phyloP scores from a whole-genome alignment of 2,888 invertebrate species.

The Drosophila sordidapex region DNA sequence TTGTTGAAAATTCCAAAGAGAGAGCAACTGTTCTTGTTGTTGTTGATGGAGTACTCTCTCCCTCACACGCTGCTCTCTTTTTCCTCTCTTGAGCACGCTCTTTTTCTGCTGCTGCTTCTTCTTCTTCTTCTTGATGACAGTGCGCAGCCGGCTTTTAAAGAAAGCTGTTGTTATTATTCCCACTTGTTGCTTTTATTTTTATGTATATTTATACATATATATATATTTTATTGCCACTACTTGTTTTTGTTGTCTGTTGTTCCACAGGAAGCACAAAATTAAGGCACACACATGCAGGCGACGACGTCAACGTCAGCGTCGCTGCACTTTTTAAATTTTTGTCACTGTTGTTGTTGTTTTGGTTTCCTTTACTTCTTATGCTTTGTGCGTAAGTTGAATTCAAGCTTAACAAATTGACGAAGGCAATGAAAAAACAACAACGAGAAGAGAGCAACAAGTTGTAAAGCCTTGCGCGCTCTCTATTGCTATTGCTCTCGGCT shows the following conservation, averaged over 20 bases:
- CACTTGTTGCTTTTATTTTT: slow-evolving; percentile 51
- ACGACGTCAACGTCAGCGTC: slow-evolving; percentile 41
- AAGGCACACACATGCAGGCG: slow-evolving; percentile 70
- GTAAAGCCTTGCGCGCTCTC: slow-evolving; percentile 27
- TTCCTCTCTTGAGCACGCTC: slow-evolving; percentile 13
- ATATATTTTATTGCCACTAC: slow-evolving; percentile 31
- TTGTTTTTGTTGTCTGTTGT: slow-evolving; percentile 48
- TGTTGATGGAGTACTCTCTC: slow-evolving; percentile 1
- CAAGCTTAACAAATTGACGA: slow-evolving; percentile 43
- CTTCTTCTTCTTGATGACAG: slow-evolving; percentile 15
- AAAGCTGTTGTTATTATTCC: slow-evolving; percentile 42
- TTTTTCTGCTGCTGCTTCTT: slow-evolving; percentile 5
- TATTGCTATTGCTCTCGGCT: slow-evolving; percentile 14
- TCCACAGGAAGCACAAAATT: slow-evolving; percentile 75
- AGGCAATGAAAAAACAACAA: slow-evolving; percentile 20
- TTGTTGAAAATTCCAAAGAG: slow-evolving; percentile 35
- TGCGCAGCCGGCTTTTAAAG: slow-evolving; percentile 60
- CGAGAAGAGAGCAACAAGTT: slow-evolving; percentile 42
- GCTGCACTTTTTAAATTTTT: slow-evolving; percentile 67
- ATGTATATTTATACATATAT: neutral
- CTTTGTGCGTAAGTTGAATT: slow-evolving; percentile 49
- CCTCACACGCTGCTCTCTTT: slow-evolving; percentile 7
- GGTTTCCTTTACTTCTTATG: slow-evolving; percentile 25
- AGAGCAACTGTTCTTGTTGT: slow-evolving; percentile 18
- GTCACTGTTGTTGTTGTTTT: slow-evolving; percentile 46